Evolutionary conservation across 2,888 invertebrate species (phyloP).

Genomic region (Epirrhoe alternata): DNA sequence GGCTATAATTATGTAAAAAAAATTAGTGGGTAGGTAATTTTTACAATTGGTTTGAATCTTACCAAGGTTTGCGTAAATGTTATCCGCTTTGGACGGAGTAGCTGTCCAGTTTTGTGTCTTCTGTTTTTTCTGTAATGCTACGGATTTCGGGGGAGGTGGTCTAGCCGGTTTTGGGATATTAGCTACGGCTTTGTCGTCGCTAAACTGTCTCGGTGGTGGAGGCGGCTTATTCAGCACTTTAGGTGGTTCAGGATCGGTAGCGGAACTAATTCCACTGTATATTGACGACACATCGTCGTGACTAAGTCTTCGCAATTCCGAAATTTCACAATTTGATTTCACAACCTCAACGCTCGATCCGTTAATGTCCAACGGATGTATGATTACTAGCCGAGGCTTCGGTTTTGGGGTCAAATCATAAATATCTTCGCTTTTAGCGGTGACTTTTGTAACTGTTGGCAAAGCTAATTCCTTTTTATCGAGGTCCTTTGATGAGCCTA

Average conservation of each 20-base stretch:
- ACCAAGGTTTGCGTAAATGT: slow-evolving; percentile 93
- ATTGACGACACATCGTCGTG: slow-evolving; percentile 84
- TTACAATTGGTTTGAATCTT: slow-evolving; percentile 65
- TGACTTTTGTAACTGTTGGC: slow-evolving; percentile 74
- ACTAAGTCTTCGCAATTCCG: slow-evolving; percentile 71
- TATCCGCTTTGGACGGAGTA: slow-evolving; percentile 74
- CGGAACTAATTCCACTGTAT: slow-evolving; percentile 75
- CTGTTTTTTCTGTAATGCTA: slow-evolving; percentile 86
- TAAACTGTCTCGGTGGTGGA: slow-evolving; percentile 89
- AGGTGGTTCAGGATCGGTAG: slow-evolving; percentile 69
- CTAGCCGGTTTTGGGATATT: slow-evolving; percentile 87
- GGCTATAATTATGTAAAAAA: slow-evolving; percentile 1
- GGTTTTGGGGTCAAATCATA: slow-evolving; percentile 85
- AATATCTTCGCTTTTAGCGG: slow-evolving; percentile 83
- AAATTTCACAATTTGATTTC: slow-evolving; percentile 80
- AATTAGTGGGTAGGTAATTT: slow-evolving; percentile 14
- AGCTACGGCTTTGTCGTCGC: slow-evolving; percentile 79
- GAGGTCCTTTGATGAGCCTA: slow-evolving; percentile 90
- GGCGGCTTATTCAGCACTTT: slow-evolving; percentile 87
- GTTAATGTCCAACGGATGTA: slow-evolving; percentile 94
- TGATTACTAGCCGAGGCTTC: slow-evolving; percentile 92
- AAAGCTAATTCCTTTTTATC: slow-evolving; percentile 83
- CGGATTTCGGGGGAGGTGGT: slow-evolving; percentile 90
- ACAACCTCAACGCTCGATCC: slow-evolving; percentile 93
- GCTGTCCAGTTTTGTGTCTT: slow-evolving; percentile 79